These are phyloP conservation scores for Cosmorhoe ocellata DNA, from an alignment of 2,888 invertebrate genomes.

Conservation along the genomic window DNA sequence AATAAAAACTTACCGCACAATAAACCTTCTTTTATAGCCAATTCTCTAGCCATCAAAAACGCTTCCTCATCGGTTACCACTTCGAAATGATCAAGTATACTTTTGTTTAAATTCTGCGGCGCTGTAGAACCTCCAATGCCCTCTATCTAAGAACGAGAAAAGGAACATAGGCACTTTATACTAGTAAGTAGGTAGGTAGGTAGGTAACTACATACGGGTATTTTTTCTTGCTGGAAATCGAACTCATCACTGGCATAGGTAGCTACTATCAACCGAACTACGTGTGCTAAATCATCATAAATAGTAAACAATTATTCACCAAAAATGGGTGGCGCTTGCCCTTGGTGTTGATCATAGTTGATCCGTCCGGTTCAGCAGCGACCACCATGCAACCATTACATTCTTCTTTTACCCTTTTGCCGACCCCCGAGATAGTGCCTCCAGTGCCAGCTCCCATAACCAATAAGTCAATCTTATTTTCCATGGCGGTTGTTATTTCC, in stretches of 20 bases:
- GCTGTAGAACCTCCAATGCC: slow-evolving; percentile 97
- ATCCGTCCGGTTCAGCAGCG: slow-evolving; percentile 93
- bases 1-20: slow-evolving; percentile 86
- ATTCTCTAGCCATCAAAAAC: slow-evolving; percentile 89
- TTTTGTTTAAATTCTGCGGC: slow-evolving; percentile 91
- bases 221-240: too few species aligned
- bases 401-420: slow-evolving; percentile 91
- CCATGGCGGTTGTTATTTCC: slow-evolving; percentile 88
- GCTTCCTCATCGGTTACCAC: slow-evolving; percentile 90
- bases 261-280: too few species aligned
- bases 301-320: slow-evolving; percentile 36
- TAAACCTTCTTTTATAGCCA: slow-evolving; percentile 94
- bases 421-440: slow-evolving; percentile 94
- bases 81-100: slow-evolving; percentile 90
- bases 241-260: too few species aligned
- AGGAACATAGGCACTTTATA: too few species aligned
- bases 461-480: slow-evolving; percentile 89
- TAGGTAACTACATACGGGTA: too few species aligned
- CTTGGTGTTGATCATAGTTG: slow-evolving; percentile 80
- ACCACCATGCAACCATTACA: slow-evolving; percentile 88
- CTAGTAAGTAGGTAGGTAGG: too few species aligned
- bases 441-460: slow-evolving; percentile 95
- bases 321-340: slow-evolving; percentile 61
- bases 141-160: slow-evolving; percentile 63
- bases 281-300: too few species aligned